phyloP scores from a whole-genome alignment of 2,113 vertebrate species.

The Epinephelus lanceolatus region DNA sequence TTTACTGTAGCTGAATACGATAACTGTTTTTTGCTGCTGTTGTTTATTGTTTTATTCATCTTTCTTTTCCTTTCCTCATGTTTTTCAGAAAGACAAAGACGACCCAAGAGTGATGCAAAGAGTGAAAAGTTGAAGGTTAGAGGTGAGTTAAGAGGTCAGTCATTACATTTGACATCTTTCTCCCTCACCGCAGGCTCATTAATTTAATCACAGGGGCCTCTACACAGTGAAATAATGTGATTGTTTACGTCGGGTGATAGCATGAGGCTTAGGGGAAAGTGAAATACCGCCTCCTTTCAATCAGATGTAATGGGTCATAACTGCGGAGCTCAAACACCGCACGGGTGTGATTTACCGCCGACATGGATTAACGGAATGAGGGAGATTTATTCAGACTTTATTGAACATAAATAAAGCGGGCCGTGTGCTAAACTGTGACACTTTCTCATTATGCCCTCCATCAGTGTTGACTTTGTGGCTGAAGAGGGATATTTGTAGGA shows the following conservation, averaged over 20 bases:
- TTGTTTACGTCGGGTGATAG: constrained; percentile 21
- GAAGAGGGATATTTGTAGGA: constrained; percentile 33
- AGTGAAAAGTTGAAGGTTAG: constrained; percentile 1
- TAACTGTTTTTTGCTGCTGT: background rate
- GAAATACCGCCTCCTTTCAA: constrained; percentile 46
- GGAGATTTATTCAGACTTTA: constrained; percentile 62
- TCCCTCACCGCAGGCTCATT: background rate
- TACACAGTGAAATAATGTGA: constrained; percentile 23
- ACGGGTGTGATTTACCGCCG: constrained; percentile 52
- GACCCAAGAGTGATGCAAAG: background rate
- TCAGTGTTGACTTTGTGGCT: constrained; percentile 48
- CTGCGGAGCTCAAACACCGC: constrained; percentile 34
- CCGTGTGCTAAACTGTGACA: constrained; percentile 41
- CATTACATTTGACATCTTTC: constrained; percentile 7
- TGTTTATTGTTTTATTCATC: background rate
- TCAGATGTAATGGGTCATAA: constrained; percentile 66
- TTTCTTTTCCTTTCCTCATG: background rate
- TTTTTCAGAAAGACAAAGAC: background rate
- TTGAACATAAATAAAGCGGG: constrained; percentile 61
- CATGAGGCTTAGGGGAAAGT: background rate
- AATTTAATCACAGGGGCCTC: constrained; percentile 18
- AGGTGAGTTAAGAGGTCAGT: constrained; percentile 13
- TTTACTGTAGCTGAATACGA: background rate
- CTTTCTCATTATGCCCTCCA: constrained; percentile 55
- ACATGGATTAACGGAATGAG: constrained; percentile 39